Evolutionary conservation across 2,797 vertebrate genomes (phyloP).

Genomic region (Numenius phaeopus): DNA sequence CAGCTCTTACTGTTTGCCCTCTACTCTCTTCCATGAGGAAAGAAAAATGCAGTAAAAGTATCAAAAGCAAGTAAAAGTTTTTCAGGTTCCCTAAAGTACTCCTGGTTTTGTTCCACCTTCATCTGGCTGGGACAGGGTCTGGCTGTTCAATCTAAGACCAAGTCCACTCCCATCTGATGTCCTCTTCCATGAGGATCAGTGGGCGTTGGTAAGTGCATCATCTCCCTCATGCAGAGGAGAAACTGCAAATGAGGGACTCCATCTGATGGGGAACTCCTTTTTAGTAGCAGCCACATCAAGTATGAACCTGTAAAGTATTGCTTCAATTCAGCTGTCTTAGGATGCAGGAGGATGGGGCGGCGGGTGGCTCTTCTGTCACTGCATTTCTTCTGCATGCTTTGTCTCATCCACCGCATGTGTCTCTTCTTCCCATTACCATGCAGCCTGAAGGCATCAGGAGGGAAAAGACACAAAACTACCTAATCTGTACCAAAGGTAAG

Average conservation of each 20-base stretch:
- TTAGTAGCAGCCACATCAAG: background rate
- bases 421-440: background rate
- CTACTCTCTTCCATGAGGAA: background rate
- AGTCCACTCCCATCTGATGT: background rate
- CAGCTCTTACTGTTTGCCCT: background rate
- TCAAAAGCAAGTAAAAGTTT: background rate
- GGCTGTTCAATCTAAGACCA: background rate
- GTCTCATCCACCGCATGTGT: background rate
- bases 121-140: background rate
- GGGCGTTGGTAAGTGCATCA: background rate
- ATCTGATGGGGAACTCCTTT: background rate
- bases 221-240: background rate
- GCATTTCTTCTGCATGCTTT: background rate
- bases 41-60: background rate
- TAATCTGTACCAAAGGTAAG: constrained; percentile 68
- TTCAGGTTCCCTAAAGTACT: background rate
- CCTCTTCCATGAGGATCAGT: background rate
- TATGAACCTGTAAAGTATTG: background rate
- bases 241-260: background rate
- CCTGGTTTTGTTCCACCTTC: background rate
- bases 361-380: background rate
- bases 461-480: constrained; percentile 60
- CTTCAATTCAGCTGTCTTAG: background rate
- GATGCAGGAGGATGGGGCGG: background rate
- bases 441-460: constrained; percentile 73